phyloP scores from a whole-genome alignment of 1,140 invertebrate species.

The Mamestra configurata region DNA sequence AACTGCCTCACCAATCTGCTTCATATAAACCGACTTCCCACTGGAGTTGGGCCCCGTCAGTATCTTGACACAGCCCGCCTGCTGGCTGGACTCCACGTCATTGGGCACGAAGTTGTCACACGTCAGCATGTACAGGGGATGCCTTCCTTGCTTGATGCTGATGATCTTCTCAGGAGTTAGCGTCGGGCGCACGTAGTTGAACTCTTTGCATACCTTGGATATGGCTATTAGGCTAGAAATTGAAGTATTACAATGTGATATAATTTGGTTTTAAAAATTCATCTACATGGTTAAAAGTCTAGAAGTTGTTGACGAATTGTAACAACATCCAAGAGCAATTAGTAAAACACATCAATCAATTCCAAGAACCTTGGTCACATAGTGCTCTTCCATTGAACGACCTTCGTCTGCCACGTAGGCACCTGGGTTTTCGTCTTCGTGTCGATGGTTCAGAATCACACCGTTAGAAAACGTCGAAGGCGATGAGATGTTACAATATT shows the following conservation, averaged over 20 bases:
- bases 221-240: slow-evolving; percentile 92
- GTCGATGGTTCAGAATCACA: neutral
- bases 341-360: too few species aligned
- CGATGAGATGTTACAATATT: too few species aligned
- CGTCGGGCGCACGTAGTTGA: slow-evolving; percentile 91
- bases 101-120: slow-evolving; percentile 92
- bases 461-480: too few species aligned
- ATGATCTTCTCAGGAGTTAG: slow-evolving; percentile 90
- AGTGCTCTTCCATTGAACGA: too few species aligned
- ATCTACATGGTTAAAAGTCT: too few species aligned
- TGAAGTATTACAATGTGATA: neutral
- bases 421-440: neutral
- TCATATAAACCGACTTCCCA: slow-evolving; percentile 97
- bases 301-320: too few species aligned
- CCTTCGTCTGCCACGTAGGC: too few species aligned
- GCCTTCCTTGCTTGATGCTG: slow-evolving; percentile 92
- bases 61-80: slow-evolving; percentile 91
- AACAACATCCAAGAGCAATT: too few species aligned
- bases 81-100: slow-evolving; percentile 89
- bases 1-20: slow-evolving; percentile 89
- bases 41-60: slow-evolving; percentile 96
- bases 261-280: too few species aligned
- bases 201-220: slow-evolving; percentile 91
- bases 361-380: too few species aligned
- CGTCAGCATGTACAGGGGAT: slow-evolving; percentile 93